Evolutionary conservation across 2,113 vertebrate species (phyloP).

Genomic region (Pao palembangensis): DNA sequence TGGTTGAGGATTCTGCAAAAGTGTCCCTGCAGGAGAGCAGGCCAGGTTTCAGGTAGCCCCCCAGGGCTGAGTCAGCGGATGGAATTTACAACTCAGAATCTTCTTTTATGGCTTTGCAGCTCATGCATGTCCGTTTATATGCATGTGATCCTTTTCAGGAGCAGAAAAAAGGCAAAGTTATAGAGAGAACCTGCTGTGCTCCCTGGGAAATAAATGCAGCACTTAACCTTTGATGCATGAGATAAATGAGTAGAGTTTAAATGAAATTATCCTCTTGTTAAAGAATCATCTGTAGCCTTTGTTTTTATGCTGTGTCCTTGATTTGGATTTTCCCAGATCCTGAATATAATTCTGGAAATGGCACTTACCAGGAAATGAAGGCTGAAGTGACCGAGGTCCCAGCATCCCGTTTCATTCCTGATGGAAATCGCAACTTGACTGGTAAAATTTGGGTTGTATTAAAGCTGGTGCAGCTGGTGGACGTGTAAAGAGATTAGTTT

Average conservation of each 20-base stretch:
- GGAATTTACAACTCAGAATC: conserved; percentile 47
- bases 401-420: conserved; percentile 70
- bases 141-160: conserved; percentile 19
- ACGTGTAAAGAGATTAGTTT: neutral
- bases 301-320: neutral
- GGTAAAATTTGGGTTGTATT: conserved; percentile 25
- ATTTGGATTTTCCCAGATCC: conserved; percentile 37
- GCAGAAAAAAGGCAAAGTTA: neutral
- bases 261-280: neutral
- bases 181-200: neutral
- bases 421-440: conserved; percentile 39
- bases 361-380: conserved; percentile 84
- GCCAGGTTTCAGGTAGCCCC: conserved; percentile 27
- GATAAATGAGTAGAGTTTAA: neutral
- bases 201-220: neutral
- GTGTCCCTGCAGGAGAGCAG: conserved; percentile 2
- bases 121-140: conserved; percentile 25
- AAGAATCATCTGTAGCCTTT: neutral
- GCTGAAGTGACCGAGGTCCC: conserved; percentile 83
- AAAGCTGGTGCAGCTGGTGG: neutral
- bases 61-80: conserved; percentile 23
- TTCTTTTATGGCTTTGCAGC: conserved; percentile 38
- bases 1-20: conserved; percentile 2
- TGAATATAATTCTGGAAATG: conserved; percentile 63
- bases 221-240: neutral